Base-by-base conservation (phyloP, 2,888 invertebrate species). In the Tipula unca region DNA sequence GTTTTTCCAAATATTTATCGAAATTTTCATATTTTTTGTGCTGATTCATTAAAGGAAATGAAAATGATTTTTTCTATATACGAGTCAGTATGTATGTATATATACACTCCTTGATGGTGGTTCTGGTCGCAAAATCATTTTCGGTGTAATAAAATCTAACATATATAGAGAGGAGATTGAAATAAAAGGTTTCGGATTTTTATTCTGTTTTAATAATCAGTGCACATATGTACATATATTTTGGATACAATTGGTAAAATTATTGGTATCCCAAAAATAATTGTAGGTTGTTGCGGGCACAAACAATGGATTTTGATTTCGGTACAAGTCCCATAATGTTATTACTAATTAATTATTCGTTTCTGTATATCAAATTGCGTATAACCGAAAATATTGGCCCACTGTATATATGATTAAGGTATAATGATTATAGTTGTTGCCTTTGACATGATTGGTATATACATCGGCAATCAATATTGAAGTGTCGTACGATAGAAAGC, bases 21-120 rank as follows among this genome's bases (percentile, higher is more conserved):
- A 54, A 54, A 69, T 20, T 69, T 25, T 69, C 69, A 69, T 69
- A 69, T 69, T 69, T 69, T 69, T 69, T 69, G 69, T 69, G 69
- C 69, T 69, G 69, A 69, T 69, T 69, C 69, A 69, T 69, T 69
- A 69, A 69, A 69, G 20, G 69, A 69, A 69, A 69, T 69, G 69
- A 69, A 69, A n/a, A 69, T 10, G 69, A 69, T 54, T 54, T 54
- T 54, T 17, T 54, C 48, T 54, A 54, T n/a, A n/a, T n/a, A n/a
- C n/a, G n/a, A n/a, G n/a, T n/a, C n/a, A n/a, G n/a, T n/a, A n/a
- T n/a, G n/a, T n/a, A n/a, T n/a, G n/a, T n/a, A n/a, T n/a, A n/a
- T n/a, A n/a, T n/a, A n/a, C n/a, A n/a, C n/a, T n/a, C n/a, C 48
- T 54, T 54, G 48, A 54, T 69, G n/a, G 25, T 69, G 69, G 69